Evolutionary conservation across 1,140 invertebrate genomes (phyloP).

Genomic region (Microplitis demolitor): DNA sequence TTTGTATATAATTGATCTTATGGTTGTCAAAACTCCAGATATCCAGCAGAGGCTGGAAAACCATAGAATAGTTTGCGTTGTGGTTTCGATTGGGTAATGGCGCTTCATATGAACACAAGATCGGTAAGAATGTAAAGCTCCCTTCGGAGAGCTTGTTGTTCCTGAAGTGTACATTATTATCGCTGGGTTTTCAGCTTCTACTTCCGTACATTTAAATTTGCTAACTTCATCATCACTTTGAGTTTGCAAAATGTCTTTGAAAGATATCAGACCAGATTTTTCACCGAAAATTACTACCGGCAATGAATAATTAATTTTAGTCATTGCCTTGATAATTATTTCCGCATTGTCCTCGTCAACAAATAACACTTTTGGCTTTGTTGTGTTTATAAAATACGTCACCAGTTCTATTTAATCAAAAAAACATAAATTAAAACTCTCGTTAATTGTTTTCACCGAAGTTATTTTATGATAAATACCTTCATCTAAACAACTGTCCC

Average conservation of each 20-base stretch:
- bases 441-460: neutral
- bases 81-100: neutral
- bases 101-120: neutral
- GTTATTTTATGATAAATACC: neutral
- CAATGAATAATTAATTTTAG: constrained; percentile 24
- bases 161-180: constrained; percentile 43
- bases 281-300: constrained; percentile 42
- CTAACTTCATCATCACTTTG: constrained; percentile 15
- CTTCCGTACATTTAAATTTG: constrained; percentile 16
- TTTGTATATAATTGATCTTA: neutral
- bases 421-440: neutral
- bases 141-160: constrained; percentile 41
- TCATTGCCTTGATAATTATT: constrained; percentile 31
- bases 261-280: constrained; percentile 10
- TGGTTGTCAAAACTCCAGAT: constrained; percentile 17
- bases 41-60: constrained; percentile 26
- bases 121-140: constrained; percentile 26
- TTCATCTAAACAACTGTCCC: constrained; percentile 10
- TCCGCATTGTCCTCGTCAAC: constrained; percentile 24
- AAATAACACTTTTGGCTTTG: constrained; percentile 49
- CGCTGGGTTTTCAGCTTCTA: constrained; percentile 29
- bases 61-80: neutral
- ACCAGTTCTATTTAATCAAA: constrained; percentile 22
- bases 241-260: constrained; percentile 24
- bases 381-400: constrained; percentile 38